Conservation (phyloP, 2,797 vertebrate species). For the Pipistrellus kuhlii region DNA sequence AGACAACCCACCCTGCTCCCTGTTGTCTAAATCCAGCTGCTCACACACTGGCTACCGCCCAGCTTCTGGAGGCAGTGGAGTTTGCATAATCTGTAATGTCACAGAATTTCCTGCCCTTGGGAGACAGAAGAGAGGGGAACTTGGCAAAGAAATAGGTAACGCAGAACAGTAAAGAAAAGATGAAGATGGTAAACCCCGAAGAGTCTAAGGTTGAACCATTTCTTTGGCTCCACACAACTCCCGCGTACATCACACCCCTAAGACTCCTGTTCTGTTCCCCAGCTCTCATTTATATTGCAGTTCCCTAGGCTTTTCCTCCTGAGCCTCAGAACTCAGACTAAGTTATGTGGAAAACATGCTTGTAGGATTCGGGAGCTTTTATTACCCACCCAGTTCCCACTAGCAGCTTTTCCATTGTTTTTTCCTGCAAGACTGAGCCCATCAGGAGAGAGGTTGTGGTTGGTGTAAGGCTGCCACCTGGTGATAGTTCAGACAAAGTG, state of each 20-base stretch:
- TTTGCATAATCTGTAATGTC: not conserved
- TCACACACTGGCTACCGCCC: not conserved
- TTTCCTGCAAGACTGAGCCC: not conserved
- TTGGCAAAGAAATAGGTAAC: not conserved
- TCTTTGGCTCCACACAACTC: not conserved
- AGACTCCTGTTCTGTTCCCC: not conserved
- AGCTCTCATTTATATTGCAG: not conserved
- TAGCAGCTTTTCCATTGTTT: not conserved
- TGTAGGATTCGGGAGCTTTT: not conserved
- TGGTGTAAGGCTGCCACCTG: constrained; percentile 87
- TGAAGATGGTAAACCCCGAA: not conserved
- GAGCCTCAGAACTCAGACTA: not conserved
- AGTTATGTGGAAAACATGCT: not conserved
- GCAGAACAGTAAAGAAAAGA: not conserved
- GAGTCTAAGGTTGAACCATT: not conserved
- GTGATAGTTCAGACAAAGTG: constrained; percentile 65
- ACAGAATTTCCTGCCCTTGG: not conserved
- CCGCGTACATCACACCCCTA: not conserved
- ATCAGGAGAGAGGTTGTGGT: constrained; percentile 11
- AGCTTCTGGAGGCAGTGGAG: not conserved
- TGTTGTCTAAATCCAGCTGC: not conserved
- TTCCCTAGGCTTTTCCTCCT: not conserved
- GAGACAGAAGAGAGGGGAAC: not conserved
- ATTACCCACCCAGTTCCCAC: not conserved
- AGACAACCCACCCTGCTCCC: not conserved